Conservation (phyloP, 2,888 invertebrate species). For the Zootermopsis nevadensis region DNA sequence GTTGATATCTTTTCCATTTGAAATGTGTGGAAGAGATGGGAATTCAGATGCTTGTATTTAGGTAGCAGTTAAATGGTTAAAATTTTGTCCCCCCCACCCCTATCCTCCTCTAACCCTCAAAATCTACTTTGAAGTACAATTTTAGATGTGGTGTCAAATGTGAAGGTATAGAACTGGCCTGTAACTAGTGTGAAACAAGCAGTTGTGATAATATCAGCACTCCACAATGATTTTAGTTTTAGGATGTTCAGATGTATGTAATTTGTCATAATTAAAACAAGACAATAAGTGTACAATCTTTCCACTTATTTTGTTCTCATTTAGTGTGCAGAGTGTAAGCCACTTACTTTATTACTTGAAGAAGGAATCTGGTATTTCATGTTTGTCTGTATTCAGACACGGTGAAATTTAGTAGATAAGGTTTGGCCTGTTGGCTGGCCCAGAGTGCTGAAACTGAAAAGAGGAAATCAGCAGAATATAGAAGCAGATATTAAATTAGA, state of each 20-base stretch:
- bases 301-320: neutral
- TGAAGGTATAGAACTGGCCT: neutral
- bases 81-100: neutral
- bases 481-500: too few relatives aligned
- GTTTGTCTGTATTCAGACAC: neutral
- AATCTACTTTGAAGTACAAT: neutral
- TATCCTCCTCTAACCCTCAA: neutral
- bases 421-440: too few relatives aligned
- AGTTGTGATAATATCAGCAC: conserved; percentile 2
- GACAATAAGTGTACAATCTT: conserved; percentile 16
- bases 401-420: too few relatives aligned
- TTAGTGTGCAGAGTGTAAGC: neutral
- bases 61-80: neutral
- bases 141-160: neutral
- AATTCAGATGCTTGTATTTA: too few relatives aligned
- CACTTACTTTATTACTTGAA: neutral
- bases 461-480: too few relatives aligned
- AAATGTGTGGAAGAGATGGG: too few relatives aligned
- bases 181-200: neutral
- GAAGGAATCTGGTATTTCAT: neutral
- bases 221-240: conserved; percentile 16
- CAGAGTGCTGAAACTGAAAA: too few relatives aligned
- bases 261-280: conserved; percentile 6
- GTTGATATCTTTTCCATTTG: too few relatives aligned
- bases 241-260: neutral